Conservation (phyloP, 2,888 invertebrate species). For the Halictus ligatus region DNA sequence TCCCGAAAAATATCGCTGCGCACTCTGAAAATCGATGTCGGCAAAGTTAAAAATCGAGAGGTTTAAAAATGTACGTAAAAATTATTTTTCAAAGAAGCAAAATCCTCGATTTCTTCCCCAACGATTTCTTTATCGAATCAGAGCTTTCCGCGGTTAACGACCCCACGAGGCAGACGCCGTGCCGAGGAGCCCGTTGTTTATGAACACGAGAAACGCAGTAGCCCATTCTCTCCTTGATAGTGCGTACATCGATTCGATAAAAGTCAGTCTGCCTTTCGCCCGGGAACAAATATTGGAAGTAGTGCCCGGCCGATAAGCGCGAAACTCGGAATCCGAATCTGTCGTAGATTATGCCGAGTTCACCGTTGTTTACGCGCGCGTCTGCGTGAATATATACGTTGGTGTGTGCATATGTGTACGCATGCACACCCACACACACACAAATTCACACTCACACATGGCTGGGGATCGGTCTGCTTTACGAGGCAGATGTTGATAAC, state of each 20-base stretch:
- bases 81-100: not conserved
- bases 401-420: constrained; percentile 14
- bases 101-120: not conserved
- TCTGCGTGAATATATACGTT: constrained; percentile 15
- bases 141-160: constrained; percentile 50
- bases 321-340: constrained; percentile 70
- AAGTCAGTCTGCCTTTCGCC: constrained; percentile 69
- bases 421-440: constrained; percentile 46
- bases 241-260: constrained; percentile 67
- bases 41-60: not conserved
- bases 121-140: not conserved
- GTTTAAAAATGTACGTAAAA: not conserved
- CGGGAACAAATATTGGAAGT: constrained; percentile 76
- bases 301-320: constrained; percentile 70
- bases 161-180: constrained; percentile 48
- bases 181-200: constrained; percentile 59
- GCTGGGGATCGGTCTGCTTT: constrained; percentile 69
- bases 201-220: constrained; percentile 56
- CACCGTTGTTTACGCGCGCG: constrained; percentile 44
- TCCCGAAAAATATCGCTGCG: not conserved
- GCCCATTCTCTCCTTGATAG: constrained; percentile 68
- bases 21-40: not conserved
- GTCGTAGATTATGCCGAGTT: constrained; percentile 69
- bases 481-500: constrained; percentile 81
- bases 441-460: constrained; percentile 42